phyloP scores from a whole-genome alignment of 1,140 invertebrate species.

The Drosophila busckii region DNA sequence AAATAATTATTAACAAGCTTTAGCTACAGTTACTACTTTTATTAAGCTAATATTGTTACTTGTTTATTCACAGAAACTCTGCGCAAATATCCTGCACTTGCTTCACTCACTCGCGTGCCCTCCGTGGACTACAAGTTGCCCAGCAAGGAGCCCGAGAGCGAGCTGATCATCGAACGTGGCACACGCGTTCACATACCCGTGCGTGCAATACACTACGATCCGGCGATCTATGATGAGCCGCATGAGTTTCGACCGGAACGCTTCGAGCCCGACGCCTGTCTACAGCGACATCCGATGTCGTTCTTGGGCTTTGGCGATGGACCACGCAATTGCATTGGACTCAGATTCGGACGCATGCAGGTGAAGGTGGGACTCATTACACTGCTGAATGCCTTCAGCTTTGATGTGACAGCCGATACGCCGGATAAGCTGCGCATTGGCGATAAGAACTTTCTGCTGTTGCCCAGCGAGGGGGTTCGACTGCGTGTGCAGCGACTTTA shows the following conservation, averaged over 20 bases:
- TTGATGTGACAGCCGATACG: conserved; percentile 24
- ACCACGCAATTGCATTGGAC: conserved; percentile 83
- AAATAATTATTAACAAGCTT: no score
- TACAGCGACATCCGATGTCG: conserved; percentile 34
- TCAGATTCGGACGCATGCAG: conserved; percentile 57
- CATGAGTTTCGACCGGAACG: conserved; percentile 29
- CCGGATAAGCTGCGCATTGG: conserved; percentile 54
- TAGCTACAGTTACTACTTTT: no score
- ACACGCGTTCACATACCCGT: conserved; percentile 68
- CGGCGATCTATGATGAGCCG: conserved; percentile 34
- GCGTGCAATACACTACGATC: conserved; percentile 36
- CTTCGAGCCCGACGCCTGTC: conserved; percentile 8
- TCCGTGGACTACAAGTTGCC: conserved; percentile 79
- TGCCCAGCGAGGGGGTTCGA: conserved; percentile 50
- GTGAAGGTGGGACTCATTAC: conserved; percentile 47
- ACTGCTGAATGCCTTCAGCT: conserved; percentile 58
- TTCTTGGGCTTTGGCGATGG: conserved; percentile 87
- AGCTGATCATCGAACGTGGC: conserved; percentile 78
- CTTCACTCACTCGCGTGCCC: conserved; percentile 79
- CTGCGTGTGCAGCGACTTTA: conserved; percentile 23
- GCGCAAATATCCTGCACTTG: conserved; percentile 80
- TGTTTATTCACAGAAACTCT: conserved; percentile 78
- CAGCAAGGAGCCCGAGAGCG: conserved; percentile 18
- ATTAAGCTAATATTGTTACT: neutral
- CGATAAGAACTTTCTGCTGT: conserved; percentile 60